phyloP scores from a whole-genome alignment of 2,888 invertebrate genomes.

The Timema podura region DNA sequence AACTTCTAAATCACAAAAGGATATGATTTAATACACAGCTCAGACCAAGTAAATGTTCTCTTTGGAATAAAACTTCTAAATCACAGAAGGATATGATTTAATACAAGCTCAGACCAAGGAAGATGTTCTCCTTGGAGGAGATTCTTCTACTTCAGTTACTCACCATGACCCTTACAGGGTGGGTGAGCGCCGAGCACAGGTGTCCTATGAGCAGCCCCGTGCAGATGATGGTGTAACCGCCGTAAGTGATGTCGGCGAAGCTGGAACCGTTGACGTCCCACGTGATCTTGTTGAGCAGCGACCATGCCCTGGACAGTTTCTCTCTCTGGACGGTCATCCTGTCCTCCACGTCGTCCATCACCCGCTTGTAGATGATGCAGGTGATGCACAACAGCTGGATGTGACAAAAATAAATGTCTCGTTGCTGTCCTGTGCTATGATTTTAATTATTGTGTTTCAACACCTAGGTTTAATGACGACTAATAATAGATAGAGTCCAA shows the following conservation, averaged over 20 bases:
- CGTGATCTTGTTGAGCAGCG: conserved; percentile 66
- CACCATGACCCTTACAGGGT: conserved; percentile 16
- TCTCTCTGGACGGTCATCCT: conserved; percentile 63
- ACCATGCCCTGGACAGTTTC: conserved; percentile 71
- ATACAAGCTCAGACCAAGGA: conserved; percentile 58
- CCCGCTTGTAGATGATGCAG: conserved; percentile 63
- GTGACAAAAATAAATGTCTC: conserved; percentile 12
- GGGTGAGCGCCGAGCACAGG: conserved; percentile 58
- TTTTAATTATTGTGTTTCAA: no score
- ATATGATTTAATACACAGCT: no score
- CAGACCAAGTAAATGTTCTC: no score
- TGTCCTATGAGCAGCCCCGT: conserved; percentile 62
- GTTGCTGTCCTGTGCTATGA: background rate
- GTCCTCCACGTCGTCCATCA: conserved; percentile 68
- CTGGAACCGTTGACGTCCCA: conserved; percentile 67
- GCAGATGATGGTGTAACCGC: conserved; percentile 67
- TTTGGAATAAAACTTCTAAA: no score
- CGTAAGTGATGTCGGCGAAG: conserved; percentile 62
- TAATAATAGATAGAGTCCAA: no score
- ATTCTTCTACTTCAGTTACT: background rate
- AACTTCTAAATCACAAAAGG: no score
- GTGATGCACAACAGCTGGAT: conserved; percentile 61
- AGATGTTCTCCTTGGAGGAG: conserved; percentile 55
- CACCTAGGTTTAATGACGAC: no score
- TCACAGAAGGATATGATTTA: no score